Evolutionary conservation across 2,888 invertebrate genomes (phyloP).

Genomic region (Hypomecis punctinalis): DNA sequence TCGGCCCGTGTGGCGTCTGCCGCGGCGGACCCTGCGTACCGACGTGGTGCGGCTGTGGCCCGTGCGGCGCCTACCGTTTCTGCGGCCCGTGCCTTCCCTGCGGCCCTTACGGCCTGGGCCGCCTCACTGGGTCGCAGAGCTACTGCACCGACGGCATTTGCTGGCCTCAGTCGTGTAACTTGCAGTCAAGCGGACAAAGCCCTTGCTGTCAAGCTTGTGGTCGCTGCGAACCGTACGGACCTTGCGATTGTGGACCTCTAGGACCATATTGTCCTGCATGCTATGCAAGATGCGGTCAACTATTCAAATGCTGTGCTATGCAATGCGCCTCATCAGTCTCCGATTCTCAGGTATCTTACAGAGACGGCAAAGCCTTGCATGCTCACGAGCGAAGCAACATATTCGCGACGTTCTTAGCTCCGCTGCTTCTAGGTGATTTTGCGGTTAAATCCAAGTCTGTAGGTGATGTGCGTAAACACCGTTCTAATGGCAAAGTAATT

Average conservation of each 20-base stretch:
- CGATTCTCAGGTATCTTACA: neutral
- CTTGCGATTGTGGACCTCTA: conserved; percentile 6
- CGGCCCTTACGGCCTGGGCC: conserved; percentile 13
- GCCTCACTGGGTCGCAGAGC: neutral
- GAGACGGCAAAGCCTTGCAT: neutral
- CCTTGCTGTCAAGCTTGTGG: conserved; percentile 1
- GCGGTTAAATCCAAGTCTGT: neutral
- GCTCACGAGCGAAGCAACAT: neutral
- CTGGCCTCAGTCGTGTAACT: conserved; percentile 10
- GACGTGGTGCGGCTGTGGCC: conserved; percentile 19
- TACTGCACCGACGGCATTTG: conserved; percentile 7
- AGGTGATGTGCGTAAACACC: neutral
- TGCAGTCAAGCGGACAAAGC: neutral
- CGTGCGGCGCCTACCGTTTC: conserved; percentile 6
- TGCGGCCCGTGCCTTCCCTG: conserved; percentile 16
- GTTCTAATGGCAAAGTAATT: neutral
- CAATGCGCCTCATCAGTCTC: neutral
- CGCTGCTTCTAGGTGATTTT: neutral
- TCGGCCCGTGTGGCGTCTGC: conserved; percentile 43
- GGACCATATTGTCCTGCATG: conserved; percentile 3
- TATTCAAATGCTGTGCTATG: neutral
- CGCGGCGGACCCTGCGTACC: conserved; percentile 36
- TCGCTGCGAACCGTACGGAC: conserved; percentile 7
- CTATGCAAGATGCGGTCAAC: neutral
- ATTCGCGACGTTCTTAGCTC: conserved; percentile 2